Percentiles rank a stretch among this genome's conserved stretches.
Evolutionary conservation across 2,797 vertebrate species (phyloP).

Genomic region (Lepilemur ruficaudatus): DNA sequence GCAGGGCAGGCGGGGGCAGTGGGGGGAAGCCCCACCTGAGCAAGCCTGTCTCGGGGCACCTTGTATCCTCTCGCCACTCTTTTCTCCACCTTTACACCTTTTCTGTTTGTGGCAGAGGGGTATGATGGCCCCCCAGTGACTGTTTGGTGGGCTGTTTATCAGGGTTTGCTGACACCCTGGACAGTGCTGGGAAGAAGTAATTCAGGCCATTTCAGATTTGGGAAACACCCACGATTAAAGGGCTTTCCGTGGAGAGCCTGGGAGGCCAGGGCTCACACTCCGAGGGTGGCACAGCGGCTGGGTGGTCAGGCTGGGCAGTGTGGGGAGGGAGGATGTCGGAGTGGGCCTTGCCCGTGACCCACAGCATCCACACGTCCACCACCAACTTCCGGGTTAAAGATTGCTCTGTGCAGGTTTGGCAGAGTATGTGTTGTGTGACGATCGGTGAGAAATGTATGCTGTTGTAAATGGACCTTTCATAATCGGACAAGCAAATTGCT

Average conservation of each 20-base stretch:
- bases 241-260: background rate
- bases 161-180: background rate
- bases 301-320: background rate
- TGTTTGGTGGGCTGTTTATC: background rate
- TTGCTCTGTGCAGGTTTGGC: background rate
- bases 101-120: background rate
- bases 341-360: background rate
- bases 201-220: background rate
- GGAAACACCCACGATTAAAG: background rate
- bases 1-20: too few relatives aligned
- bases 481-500: constrained; percentile 10
- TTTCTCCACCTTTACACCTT: background rate
- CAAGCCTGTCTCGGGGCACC: background rate
- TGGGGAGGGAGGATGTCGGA: background rate
- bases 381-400: background rate
- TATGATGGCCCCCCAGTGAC: background rate
- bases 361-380: background rate
- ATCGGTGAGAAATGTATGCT: background rate
- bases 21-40: background rate
- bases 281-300: background rate
- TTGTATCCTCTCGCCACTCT: background rate
- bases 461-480: background rate
- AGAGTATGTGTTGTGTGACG: background rate
- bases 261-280: background rate
- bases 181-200: too few relatives aligned